Conservation (phyloP, 2,888 invertebrate species). For the Beris chalybata region DNA sequence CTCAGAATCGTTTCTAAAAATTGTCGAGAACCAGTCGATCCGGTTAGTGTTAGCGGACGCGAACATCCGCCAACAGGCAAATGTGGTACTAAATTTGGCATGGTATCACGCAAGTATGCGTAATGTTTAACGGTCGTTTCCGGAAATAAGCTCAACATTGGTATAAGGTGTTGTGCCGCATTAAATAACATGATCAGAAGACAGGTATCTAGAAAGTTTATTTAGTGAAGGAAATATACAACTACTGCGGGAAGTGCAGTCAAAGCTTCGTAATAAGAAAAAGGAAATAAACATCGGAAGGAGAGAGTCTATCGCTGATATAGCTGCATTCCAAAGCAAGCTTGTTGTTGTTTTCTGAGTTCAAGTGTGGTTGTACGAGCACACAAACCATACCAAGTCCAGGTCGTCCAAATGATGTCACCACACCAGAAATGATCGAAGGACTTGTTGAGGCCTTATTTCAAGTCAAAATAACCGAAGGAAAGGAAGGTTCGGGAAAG, state of each 20-base stretch:
- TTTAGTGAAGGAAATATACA: conserved; percentile 28
- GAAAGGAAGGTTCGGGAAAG: too few relatives aligned
- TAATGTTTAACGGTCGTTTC: conserved; percentile 93
- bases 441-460: too few relatives aligned
- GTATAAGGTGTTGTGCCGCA: conserved; percentile 87
- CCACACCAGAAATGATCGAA: too few relatives aligned
- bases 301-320: too few relatives aligned
- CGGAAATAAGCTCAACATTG: conserved; percentile 89
- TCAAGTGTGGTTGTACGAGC: too few relatives aligned
- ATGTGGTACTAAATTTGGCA: conserved; percentile 86
- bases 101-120: conserved; percentile 86
- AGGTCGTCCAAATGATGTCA: too few relatives aligned
- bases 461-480: too few relatives aligned
- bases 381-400: too few relatives aligned
- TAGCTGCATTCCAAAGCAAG: too few relatives aligned
- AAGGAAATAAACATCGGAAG: conserved; percentile 15
- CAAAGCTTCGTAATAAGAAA: neutral
- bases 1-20: conserved; percentile 75
- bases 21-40: conserved; percentile 64
- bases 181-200: conserved; percentile 91
- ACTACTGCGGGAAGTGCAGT: neutral
- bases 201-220: conserved; percentile 68
- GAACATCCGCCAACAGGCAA: conserved; percentile 60
- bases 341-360: too few relatives aligned
- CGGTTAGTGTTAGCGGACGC: conserved; percentile 57